Percentiles rank a stretch among this genome's conserved stretches.
Evolutionary conservation across 2,113 vertebrate genomes (phyloP).

Genomic region (Dicerorhinus sumatrensis): DNA sequence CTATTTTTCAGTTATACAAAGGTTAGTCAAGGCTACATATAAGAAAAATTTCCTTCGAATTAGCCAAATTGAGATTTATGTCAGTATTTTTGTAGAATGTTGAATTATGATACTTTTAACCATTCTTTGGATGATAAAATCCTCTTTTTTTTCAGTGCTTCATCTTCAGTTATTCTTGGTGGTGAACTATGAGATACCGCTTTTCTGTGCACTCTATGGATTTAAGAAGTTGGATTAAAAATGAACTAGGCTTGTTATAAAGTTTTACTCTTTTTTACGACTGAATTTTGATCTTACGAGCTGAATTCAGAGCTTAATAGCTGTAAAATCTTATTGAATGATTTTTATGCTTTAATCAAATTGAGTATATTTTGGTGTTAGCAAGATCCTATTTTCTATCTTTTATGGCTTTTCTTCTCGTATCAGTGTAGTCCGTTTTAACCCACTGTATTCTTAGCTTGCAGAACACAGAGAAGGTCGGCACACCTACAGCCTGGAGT

Average conservation of each 20-base stretch:
- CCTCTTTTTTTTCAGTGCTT: neutral
- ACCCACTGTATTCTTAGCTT: constrained; percentile 84
- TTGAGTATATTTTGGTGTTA: neutral
- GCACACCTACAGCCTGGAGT: constrained; percentile 83
- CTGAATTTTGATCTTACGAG: constrained; percentile 29
- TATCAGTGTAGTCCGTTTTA: neutral
- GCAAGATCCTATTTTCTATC: neutral
- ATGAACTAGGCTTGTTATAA: neutral
- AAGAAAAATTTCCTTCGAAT: constrained; percentile 31
- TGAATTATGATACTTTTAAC: constrained; percentile 52
- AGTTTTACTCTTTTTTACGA: constrained; percentile 2
- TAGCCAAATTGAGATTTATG: neutral
- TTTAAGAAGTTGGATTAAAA: constrained; percentile 53
- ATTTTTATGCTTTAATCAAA: constrained; percentile 44
- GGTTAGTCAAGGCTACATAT: neutral
- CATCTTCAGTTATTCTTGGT: constrained; percentile 13
- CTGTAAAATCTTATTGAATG: constrained; percentile 11
- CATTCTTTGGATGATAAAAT: neutral
- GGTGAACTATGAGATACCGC: neutral
- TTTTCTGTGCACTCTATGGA: neutral
- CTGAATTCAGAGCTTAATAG: neutral
- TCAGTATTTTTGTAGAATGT: neutral
- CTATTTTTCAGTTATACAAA: constrained; percentile 38
- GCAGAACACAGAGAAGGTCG: constrained; percentile 91
- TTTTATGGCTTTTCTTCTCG: neutral